phyloP scores from a whole-genome alignment of 2,888 invertebrate species.

The Tillus elongatus region DNA sequence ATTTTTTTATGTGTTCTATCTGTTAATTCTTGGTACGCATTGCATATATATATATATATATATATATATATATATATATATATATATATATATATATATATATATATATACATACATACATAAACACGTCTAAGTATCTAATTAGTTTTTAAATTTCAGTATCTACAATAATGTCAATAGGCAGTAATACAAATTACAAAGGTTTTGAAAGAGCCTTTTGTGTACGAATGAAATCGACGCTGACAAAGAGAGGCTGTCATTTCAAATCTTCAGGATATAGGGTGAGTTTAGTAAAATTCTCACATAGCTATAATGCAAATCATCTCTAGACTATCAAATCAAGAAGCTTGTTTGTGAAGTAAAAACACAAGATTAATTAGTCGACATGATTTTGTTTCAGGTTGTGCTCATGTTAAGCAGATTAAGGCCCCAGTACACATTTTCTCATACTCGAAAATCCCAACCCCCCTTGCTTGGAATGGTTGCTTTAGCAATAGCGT shows the following conservation, averaged over 20 bases:
- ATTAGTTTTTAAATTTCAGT: slow-evolving; percentile 48
- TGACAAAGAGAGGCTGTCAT: slow-evolving; percentile 94
- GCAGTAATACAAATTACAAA: slow-evolving; percentile 56
- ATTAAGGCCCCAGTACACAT: slow-evolving; percentile 86
- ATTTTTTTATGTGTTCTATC: too few relatives aligned
- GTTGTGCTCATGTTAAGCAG: slow-evolving; percentile 88
- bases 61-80: too few relatives aligned
- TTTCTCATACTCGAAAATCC: slow-evolving; percentile 80
- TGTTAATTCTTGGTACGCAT: too few relatives aligned
- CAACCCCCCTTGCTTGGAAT: slow-evolving; percentile 83
- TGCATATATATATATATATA: too few relatives aligned
- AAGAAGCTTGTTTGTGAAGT: slow-evolving; percentile 6
- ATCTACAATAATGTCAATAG: slow-evolving; percentile 73
- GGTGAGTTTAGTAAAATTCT: slow-evolving; percentile 58
- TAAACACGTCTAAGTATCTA: too few relatives aligned
- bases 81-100: too few relatives aligned
- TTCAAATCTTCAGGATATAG: slow-evolving; percentile 93
- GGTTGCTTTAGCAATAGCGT: slow-evolving; percentile 90
- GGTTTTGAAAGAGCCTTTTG: slow-evolving; percentile 90
- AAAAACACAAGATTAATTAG: slow-evolving; percentile 2
- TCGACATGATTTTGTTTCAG: slow-evolving; percentile 47
- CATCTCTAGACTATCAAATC: not conserved
- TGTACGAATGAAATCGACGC: slow-evolving; percentile 93
- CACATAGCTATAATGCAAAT: too few relatives aligned
- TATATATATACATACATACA: too few relatives aligned